Base-by-base conservation (phyloP, 2,113 vertebrate genomes). In the Trichechus manatus region DNA sequence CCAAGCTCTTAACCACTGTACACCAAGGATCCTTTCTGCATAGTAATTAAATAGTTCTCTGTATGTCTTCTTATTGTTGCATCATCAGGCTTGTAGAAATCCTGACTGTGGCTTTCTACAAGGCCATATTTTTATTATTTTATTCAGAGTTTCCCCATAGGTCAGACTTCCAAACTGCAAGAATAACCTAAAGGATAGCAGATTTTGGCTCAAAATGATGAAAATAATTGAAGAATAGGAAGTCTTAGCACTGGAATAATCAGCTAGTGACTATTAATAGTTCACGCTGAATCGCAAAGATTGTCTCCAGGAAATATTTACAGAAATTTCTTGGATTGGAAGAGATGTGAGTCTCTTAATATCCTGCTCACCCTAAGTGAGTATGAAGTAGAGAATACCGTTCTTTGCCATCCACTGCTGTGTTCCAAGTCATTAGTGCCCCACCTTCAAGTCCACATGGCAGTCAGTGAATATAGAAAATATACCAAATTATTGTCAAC, bases 91-190 rank as follows among this genome's bases (percentile, higher is more conserved):
- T 93, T 83, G 63, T 2, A 66, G 22, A 2, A 87, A 10, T n/a
- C 2, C 25, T 59, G 25, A 0, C 15, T 25, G 13, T 31, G 31
- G 44, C 9, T 19, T 87, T 72, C 31, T 44, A 53, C 3, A 80
- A 61, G 44, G 20, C 29, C 50, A 56, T 86, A 70, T 87, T 78
- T 94, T 89, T 86, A 50, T 74, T 59, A 9, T 79, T 87, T 85
- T 81, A 4, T 39, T 91, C 31, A 79, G 27, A 31, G 23, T 2
- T 25, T 20, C 29, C 23, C 4, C 1, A 4, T 61, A 77, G 61
- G 42, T 74, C 5, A 86, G 1, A 74, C 23, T 22, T 80, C 25
- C n/a, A 61, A 66, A 85, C 13, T 53, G 44, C 29, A 33, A 70
- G 1, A 92, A 33, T 2, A n/a, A 29, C 7, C 64, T 88, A 77